Evolutionary conservation across 2,797 vertebrate species (phyloP), one percentile per base, ranked within the genome.

Genomic region (Moxostoma hubbsi): DNA sequence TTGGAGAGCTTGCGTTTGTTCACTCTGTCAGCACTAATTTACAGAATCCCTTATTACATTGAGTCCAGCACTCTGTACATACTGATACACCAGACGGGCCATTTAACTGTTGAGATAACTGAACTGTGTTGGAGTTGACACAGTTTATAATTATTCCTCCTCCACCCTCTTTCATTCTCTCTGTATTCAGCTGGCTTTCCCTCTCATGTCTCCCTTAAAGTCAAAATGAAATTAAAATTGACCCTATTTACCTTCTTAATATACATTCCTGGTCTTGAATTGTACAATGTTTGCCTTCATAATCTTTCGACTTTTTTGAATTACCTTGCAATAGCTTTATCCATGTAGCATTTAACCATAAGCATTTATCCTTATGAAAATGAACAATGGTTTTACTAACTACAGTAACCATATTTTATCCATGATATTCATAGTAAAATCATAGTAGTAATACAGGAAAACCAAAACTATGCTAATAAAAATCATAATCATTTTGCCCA

Each of bases 21-120:
- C 75, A 72, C 47, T 47, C 45, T 76, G 73, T 77, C 68, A 53
- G 62, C 46, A 61, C 54, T 77, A 18, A 72, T 77, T 71, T 75
- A 51, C 50, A 50, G 66, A 61, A 69, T 47, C 15, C n/a, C 57
- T 73, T 54, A 53, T 16, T 58, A 74, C 46, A 51, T 50, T 51
- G 47, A 53, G 57, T 15, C 58, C 67, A 47, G 77, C 9, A 9
- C 43, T 75, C 63, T 67, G 53, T 49, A 50, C 45, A 67, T 47
- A 24, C 36, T 47, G 15, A 47, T 75, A 55, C 62, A n/a, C 10
- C 57, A 54, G 57, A 51, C 49, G 15, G 13, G 4, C 54, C 24
- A 6, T 51, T 71, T 13, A 53, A 64, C 7, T 16, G 62, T 8
- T 7, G 11, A 45, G 62, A 66, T 57, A 73, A 66, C 49, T 49